These are phyloP conservation scores for Spodoptera exigua DNA, from an alignment of 2,888 invertebrate genomes.

Conservation along the genomic window DNA sequence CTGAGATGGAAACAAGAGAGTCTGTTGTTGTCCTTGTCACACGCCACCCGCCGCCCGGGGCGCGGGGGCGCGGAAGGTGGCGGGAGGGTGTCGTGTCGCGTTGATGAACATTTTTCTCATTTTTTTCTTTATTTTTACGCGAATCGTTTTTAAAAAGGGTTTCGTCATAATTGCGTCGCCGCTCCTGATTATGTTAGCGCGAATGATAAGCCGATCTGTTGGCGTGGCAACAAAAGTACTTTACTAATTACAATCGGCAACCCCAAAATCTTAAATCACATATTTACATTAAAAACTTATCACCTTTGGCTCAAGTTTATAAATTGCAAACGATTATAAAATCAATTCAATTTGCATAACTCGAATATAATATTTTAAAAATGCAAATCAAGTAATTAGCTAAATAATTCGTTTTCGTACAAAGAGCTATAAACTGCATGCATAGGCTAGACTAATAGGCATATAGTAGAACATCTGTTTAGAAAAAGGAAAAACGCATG, in stretches of 20 bases:
- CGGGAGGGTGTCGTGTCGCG: constrained; percentile 85
- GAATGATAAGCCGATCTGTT: constrained; percentile 74
- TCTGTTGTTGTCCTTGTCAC: constrained; percentile 68
- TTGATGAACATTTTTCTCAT: constrained; percentile 89
- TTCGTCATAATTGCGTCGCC: constrained; percentile 88
- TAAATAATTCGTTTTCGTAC: constrained; percentile 15
- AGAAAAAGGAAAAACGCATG: constrained; percentile 46
- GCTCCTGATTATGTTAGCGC: constrained; percentile 82
- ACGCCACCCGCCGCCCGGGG: constrained; percentile 83
- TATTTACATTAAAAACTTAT: constrained; percentile 25
- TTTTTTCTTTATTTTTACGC: constrained; percentile 87
- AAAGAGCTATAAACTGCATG: constrained; percentile 21
- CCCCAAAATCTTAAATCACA: constrained; percentile 23
- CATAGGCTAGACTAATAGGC: constrained; percentile 29
- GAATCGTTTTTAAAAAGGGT: constrained; percentile 89
- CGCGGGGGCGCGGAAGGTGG: constrained; percentile 67
- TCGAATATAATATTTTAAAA: constrained; percentile 23
- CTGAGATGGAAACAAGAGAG: constrained; percentile 69
- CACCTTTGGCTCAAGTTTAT: constrained; percentile 34
- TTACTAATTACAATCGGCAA: constrained; percentile 32
- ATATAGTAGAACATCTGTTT: constrained; percentile 30
- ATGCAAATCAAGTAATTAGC: constrained; percentile 38
- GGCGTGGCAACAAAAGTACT: constrained; percentile 54
- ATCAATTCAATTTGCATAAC: constrained; percentile 47
- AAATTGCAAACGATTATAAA: constrained; percentile 39